Percentiles rank a stretch among this genome's conserved stretches.
These are phyloP conservation scores for Poecilia gillii DNA, from an alignment of 2,797 vertebrate species.

Conservation along the genomic window DNA sequence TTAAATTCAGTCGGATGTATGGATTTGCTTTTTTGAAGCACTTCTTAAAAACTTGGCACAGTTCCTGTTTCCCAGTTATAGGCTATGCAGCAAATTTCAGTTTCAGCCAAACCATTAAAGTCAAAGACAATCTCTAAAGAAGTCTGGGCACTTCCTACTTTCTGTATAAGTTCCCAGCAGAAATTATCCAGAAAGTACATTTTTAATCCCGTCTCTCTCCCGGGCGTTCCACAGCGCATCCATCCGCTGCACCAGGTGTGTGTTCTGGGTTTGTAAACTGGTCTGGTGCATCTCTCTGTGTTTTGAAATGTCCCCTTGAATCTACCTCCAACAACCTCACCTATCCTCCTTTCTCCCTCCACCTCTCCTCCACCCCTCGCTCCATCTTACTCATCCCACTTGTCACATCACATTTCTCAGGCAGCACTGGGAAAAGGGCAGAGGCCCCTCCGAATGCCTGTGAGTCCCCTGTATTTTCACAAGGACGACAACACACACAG, in stretches of 20 bases:
- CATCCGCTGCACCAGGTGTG: background rate
- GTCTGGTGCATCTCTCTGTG: slow-evolving; percentile 23
- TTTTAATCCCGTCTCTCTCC: background rate
- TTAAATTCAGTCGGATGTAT: background rate
- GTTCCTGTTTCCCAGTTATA: slow-evolving; percentile 25
- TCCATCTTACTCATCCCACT: slow-evolving; percentile 69
- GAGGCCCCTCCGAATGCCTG: slow-evolving; percentile 73
- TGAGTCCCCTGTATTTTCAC: slow-evolving; percentile 73
- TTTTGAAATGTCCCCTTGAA: slow-evolving; percentile 54
- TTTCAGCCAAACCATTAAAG: slow-evolving; percentile 3
- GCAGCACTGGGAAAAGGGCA: slow-evolving; percentile 83
- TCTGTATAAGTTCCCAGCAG: background rate
- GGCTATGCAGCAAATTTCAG: slow-evolving; percentile 9
- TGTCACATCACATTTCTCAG: slow-evolving; percentile 86
- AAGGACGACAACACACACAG: slow-evolving; percentile 45
- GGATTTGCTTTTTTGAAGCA: background rate
- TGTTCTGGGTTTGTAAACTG: slow-evolving; percentile 25
- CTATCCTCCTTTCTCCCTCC: slow-evolving; percentile 35
- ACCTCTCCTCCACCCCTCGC: slow-evolving; percentile 6
- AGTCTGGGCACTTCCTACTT: background rate
- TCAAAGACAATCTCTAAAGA: background rate
- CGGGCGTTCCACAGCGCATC: background rate
- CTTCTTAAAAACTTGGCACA: slow-evolving; percentile 23
- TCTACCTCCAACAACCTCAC: slow-evolving; percentile 50
- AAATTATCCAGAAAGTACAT: background rate